Evolutionary conservation across 2,797 vertebrate species (phyloP).

Genomic region (Anas acuta): DNA sequence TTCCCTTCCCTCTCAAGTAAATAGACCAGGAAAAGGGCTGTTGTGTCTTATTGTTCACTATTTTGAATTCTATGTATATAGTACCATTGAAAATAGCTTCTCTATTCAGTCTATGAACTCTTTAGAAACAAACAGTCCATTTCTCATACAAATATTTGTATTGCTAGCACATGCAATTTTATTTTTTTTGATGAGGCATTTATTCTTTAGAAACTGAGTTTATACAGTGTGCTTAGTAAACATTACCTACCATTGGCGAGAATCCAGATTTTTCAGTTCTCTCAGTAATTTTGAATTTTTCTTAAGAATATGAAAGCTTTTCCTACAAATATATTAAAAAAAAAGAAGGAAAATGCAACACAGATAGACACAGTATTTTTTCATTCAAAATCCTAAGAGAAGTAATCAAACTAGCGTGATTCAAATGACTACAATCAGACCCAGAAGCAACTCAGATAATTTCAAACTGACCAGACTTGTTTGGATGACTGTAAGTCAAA

Average conservation of each 20-base stretch:
- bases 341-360: not conserved
- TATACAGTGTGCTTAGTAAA: not conserved
- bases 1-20: not conserved
- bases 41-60: not conserved
- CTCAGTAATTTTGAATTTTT: conserved; percentile 97
- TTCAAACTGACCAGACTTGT: not conserved
- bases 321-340: conserved; percentile 78
- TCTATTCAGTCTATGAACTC: not conserved
- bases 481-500: not conserved
- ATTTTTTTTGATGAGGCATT: not conserved
- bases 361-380: not conserved
- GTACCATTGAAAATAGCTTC: not conserved
- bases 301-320: conserved; percentile 97
- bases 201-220: not conserved
- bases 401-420: not conserved
- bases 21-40: not conserved
- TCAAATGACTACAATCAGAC: not conserved
- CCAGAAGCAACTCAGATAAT: not conserved
- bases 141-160: not conserved
- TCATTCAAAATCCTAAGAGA: not conserved
- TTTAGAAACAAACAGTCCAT: not conserved
- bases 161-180: not conserved
- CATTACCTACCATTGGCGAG: conserved; percentile 92
- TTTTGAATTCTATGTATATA: not conserved
- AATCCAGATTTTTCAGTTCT: conserved; percentile 98